A percentile compares a stretch with the other conserved stretches of the same genome.
Evolutionary conservation across 2,797 vertebrate genomes (phyloP).

Genomic region (Chanos chanos): DNA sequence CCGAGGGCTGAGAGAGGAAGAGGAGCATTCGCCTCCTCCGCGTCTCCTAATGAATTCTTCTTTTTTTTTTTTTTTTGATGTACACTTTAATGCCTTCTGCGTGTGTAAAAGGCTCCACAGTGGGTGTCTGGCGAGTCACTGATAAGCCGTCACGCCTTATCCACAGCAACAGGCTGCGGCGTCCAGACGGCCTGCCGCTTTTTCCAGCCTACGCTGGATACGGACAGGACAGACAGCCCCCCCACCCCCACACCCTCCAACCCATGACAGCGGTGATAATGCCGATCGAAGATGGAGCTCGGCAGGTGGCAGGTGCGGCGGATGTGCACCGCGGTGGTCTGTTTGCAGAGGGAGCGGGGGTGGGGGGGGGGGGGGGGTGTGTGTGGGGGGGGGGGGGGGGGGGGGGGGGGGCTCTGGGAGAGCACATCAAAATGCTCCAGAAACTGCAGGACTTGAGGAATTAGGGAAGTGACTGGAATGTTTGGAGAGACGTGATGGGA

Average conservation of each 20-base stretch:
- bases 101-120: conserved; percentile 21
- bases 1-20: background rate
- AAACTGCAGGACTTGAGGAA: too few relatives aligned
- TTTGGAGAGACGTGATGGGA: too few relatives aligned
- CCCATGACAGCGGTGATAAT: conserved; percentile 27
- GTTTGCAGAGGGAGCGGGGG: too few relatives aligned
- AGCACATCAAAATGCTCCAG: too few relatives aligned
- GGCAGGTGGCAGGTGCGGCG: too few relatives aligned
- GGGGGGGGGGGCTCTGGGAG: too few relatives aligned
- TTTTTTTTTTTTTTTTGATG: conserved; percentile 24
- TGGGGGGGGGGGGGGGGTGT: background rate
- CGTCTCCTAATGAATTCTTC: conserved; percentile 11
- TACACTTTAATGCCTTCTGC: conserved; percentile 28
- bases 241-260: conserved; percentile 8
- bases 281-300: too few relatives aligned
- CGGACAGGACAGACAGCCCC: too few relatives aligned
- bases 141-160: conserved; percentile 37
- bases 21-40: background rate
- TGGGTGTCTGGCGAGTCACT: conserved; percentile 22
- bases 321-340: too few relatives aligned
- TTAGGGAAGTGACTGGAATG: too few relatives aligned
- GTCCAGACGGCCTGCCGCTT: conserved; percentile 15
- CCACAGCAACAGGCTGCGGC: conserved; percentile 31
- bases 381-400: too few relatives aligned
- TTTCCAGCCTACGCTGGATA: conserved; percentile 24